A percentile compares a stretch with the other conserved stretches of the same genome.
phyloP scores from a whole-genome alignment of 2,888 invertebrate genomes.

The Prionchulus punctatus region DNA sequence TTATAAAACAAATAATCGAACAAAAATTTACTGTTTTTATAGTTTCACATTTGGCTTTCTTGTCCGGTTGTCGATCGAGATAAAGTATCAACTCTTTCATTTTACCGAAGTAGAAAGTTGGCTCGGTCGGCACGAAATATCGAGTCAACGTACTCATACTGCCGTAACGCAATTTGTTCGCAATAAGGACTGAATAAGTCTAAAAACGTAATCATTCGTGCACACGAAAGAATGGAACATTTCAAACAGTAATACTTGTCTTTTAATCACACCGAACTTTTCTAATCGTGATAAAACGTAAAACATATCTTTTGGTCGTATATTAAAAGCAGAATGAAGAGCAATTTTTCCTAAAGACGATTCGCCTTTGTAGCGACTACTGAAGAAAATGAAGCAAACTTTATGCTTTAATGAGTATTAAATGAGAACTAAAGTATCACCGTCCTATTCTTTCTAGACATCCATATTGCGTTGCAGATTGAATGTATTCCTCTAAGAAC shows the following conservation, averaged over 20 bases:
- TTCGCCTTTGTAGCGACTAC: not conserved
- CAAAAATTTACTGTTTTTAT: no score
- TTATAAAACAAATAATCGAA: no score
- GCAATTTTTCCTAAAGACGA: not conserved
- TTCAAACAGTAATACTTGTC: not conserved
- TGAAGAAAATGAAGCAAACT: not conserved
- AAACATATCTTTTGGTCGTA: not conserved
- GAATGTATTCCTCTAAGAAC: no score
- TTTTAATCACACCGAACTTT: not conserved
- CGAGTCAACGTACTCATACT: not conserved
- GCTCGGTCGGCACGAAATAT: not conserved
- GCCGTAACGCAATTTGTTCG: not conserved
- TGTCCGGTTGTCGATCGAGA: not conserved
- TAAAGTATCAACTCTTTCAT: not conserved
- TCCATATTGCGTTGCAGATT: not conserved
- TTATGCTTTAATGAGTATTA: no score
- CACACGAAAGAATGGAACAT: not conserved
- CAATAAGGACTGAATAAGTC: not conserved
- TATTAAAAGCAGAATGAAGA: not conserved
- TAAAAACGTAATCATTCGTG: no score
- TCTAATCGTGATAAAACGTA: not conserved
- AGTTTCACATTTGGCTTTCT: no score
- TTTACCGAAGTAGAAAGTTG: not conserved
- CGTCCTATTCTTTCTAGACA: not conserved
- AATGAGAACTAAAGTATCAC: not conserved